These are phyloP conservation scores for Falco novaeseelandiae DNA, from an alignment of 2,797 vertebrate species.

Conservation along the genomic window DNA sequence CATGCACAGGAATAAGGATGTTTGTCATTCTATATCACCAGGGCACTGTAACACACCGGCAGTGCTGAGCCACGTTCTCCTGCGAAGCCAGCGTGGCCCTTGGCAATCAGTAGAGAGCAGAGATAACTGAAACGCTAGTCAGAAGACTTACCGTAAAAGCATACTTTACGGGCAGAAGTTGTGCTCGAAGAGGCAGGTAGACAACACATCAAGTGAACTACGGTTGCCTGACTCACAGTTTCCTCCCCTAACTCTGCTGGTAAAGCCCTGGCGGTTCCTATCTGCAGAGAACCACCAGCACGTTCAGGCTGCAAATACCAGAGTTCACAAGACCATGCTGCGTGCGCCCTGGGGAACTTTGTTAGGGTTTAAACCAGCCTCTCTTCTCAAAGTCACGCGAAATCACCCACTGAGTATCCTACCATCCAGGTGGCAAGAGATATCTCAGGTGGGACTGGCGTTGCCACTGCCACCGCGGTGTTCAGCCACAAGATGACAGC, in stretches of 20 bases:
- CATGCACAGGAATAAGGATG: background rate
- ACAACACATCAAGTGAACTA: background rate
- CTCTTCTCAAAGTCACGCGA: background rate
- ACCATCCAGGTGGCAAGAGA: rapidly evolving
- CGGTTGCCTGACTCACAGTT: background rate
- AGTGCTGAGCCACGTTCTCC: background rate
- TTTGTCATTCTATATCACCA: background rate
- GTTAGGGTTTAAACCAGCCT: background rate
- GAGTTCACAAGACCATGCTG: background rate
- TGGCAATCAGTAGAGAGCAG: background rate
- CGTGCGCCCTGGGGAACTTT: background rate
- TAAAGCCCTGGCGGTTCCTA: background rate
- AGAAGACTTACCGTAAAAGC: background rate
- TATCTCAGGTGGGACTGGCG: background rate
- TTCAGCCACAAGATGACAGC: background rate
- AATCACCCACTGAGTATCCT: background rate
- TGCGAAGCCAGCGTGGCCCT: background rate
- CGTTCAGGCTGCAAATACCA: rapidly evolving
- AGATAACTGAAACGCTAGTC: background rate
- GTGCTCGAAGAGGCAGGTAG: background rate
- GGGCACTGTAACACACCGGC: background rate
- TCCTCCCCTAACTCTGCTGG: background rate
- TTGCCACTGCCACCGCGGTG: background rate
- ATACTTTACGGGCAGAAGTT: background rate
- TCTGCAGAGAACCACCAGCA: background rate